Evolutionary conservation across 2,113 vertebrate genomes (phyloP).

Genomic region (Castor canadensis): DNA sequence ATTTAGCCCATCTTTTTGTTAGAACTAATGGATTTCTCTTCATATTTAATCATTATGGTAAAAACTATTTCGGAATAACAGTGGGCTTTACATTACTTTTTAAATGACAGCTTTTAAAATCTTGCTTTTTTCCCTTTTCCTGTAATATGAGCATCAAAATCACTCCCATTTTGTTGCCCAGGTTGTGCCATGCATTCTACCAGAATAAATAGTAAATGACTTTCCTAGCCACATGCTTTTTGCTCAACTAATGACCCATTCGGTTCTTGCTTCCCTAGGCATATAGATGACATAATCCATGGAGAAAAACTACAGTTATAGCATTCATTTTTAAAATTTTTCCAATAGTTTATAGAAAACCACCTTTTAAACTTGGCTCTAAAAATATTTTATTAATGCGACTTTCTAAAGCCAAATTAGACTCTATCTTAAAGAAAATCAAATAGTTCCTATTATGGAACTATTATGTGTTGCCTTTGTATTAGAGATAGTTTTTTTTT

Average conservation of each 20-base stretch:
- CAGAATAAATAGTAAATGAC: conserved; percentile 46
- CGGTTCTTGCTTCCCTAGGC: not conserved
- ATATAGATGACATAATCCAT: not conserved
- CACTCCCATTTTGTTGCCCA: conserved; percentile 16
- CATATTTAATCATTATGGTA: conserved; percentile 53
- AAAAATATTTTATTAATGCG: conserved; percentile 44
- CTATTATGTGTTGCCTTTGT: not conserved
- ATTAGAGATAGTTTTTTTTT: not conserved
- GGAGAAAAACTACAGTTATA: not conserved
- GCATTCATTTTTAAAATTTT: conserved; percentile 34
- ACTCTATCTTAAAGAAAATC: not conserved
- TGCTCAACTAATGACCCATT: conserved; percentile 50
- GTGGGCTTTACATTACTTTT: not conserved
- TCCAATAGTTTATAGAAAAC: conserved; percentile 5
- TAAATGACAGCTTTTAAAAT: conserved; percentile 44
- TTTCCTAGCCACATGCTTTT: conserved; percentile 36
- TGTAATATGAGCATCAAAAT: conserved; percentile 59
- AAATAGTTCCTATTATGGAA: not conserved
- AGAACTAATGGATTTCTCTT: conserved; percentile 62
- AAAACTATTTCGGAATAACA: conserved; percentile 44
- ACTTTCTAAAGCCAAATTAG: not conserved
- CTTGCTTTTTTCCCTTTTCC: not conserved
- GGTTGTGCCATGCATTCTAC: not conserved
- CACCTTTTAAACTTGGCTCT: not conserved
- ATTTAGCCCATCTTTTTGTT: conserved; percentile 47